Conservation (phyloP, 2,888 invertebrate species). For the Tetanocera ferruginea region DNA sequence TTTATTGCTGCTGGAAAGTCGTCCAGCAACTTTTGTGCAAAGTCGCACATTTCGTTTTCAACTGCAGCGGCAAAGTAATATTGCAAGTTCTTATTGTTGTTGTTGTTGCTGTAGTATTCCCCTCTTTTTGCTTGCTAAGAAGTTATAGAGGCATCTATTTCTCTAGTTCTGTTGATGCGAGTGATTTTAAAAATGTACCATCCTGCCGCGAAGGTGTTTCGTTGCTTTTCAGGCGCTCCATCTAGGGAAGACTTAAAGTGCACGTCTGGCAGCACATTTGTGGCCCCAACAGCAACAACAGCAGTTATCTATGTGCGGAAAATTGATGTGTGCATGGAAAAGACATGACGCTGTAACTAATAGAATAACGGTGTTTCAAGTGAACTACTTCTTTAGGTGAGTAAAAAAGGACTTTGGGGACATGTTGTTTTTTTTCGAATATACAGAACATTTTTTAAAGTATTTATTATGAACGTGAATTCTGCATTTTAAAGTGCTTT, state of each 20-base stretch:
- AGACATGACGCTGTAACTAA: too few relatives aligned
- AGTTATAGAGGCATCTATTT: background rate
- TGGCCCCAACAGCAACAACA: too few relatives aligned
- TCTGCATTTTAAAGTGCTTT: too few relatives aligned
- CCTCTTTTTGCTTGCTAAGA: background rate
- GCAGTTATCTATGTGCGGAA: too few relatives aligned
- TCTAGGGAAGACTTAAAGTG: background rate
- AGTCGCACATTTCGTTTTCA: conserved; percentile 30
- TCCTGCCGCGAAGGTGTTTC: conserved; percentile 9
- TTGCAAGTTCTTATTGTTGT: background rate
- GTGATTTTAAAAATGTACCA: background rate
- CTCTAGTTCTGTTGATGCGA: background rate
- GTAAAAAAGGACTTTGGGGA: too few relatives aligned
- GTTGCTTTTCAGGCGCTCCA: background rate
- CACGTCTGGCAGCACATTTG: background rate
- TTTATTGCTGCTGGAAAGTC: conserved; percentile 13
- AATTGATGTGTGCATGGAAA: too few relatives aligned
- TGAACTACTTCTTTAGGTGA: too few relatives aligned
- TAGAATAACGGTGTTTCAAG: too few relatives aligned
- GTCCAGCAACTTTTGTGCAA: conserved; percentile 15
- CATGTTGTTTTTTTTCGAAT: too few relatives aligned
- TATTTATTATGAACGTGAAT: too few relatives aligned
- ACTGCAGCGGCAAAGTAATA: background rate
- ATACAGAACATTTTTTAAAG: too few relatives aligned
- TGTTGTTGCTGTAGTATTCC: background rate